Base-by-base conservation (phyloP, 2,113 vertebrate genomes). In the Eleginops maclovinus region DNA sequence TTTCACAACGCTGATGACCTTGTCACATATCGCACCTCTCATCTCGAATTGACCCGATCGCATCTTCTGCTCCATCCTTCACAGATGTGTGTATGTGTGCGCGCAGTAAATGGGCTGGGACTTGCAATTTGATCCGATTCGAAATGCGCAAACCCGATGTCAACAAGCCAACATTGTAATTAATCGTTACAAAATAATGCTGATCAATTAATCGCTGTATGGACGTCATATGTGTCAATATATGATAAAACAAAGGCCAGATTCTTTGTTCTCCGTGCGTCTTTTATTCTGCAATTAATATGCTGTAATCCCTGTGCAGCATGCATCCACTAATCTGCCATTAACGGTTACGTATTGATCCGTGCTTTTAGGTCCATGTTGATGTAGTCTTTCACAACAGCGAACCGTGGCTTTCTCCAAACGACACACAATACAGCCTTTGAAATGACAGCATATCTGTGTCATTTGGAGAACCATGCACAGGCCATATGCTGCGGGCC, bases 261-360 rank as follows among this genome's bases (percentile, higher is more conserved):
- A 87, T 70, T 87, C 90, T 93, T 93, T 93, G 92, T 93, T 93
- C 92, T 90, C 79, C 10, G n/a, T 44, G 62, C 79, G 80, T 78
- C 69, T 85, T 85, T 84, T 74, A 68, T 13, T 40, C 47, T 65
- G 50, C 81, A 84, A 66, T 86, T 85, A 75, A 82, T 49, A 59
- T 58, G 28, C 59, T 36, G 19, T 82, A 76, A 80, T 87, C 85
- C 78, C 67, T 3, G 62, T 49, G 80, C 82, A 59, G 53, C 71
- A 58, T 36, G 26, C 79, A 41, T 83, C 77, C 67, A 54, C 63
- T 79, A 46, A 91, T 88, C 76, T 85, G 79, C 81, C 80, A 60
- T 83, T 74, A 77, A 76, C 58, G 53, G 67, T 19, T 12, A 4
- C 47, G 17, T 63, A 89, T 87, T 47, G 88, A 90, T 87, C 75